phyloP scores from a whole-genome alignment of 2,797 vertebrate genomes.

The Pitangus sulphuratus region DNA sequence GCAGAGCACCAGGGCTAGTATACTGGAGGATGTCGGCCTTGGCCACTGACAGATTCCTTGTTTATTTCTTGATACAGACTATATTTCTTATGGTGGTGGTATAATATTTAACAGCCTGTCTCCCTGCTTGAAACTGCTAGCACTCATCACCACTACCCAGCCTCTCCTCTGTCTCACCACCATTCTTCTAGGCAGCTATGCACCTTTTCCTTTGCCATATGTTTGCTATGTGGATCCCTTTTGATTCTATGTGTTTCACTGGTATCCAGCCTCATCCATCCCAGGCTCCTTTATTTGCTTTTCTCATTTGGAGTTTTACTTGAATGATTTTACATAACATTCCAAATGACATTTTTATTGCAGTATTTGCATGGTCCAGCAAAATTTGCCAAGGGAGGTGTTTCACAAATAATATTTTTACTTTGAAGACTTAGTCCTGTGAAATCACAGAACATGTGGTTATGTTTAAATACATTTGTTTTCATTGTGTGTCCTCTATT shows the following conservation, averaged over 20 bases:
- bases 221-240: neutral
- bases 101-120: neutral
- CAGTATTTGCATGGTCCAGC: neutral
- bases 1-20: neutral
- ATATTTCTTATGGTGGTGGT: neutral
- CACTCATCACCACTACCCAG: neutral
- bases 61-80: neutral
- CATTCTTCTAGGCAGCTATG: neutral
- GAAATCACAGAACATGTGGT: constrained; percentile 42
- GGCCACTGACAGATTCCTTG: neutral
- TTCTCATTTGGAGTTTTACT: neutral
- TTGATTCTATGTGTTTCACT: neutral
- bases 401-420: constrained; percentile 63
- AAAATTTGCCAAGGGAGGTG: constrained; percentile 47
- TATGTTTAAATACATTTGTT: constrained; percentile 57
- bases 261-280: neutral
- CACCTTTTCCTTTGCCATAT: neutral
- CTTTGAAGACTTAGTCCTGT: constrained; percentile 38
- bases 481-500: constrained; percentile 33
- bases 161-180: neutral
- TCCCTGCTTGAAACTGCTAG: neutral
- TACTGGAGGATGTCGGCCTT: neutral
- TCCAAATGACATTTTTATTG: constrained; percentile 40
- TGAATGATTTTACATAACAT: constrained; percentile 33
- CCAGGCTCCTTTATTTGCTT: neutral